Evolutionary conservation across 2,888 invertebrate genomes (phyloP), one percentile per base, ranked within the genome.

Genomic region (Julus scanicus): DNA sequence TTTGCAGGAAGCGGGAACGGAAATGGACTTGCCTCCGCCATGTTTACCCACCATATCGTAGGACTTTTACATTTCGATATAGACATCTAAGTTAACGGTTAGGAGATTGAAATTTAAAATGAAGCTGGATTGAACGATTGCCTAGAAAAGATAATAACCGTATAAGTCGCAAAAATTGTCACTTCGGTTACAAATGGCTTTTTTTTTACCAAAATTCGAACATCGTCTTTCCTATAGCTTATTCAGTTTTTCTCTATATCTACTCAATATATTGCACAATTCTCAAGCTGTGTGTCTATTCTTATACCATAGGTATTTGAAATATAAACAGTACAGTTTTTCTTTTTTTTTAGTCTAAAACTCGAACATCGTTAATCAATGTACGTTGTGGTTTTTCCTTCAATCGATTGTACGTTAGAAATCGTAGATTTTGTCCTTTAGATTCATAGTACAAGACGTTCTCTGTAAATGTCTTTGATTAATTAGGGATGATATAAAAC

Each of bases 1-100:
- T 71, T 20, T 71, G 63, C 63, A 20, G 63, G 63, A 71, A 71
- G 20, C 63, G 1, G 20, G 20, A 71, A 11, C 63, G 63, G 63
- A 71, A 71, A 71, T 71, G 63, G 63, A 71, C 63, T 63, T 71
- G 63, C 63, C 63, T 71, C 6, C 63, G n/a, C 20, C 63, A 71
- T 71, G 63, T 71, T 71, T 71, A 71, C 63, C 63, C 9, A 71
- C 63, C 63, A 71, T 71, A 71, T 71, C 20, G 9, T 71, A 5
- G 63, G 20, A 20, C n/a, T 71, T 44, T 20, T 71, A 71, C 63
- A 29, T 71, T 17, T 5, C 63, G 63, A 71, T 71, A 20, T 17
- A 71, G 63, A 5, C 63, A 9, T 20, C n/a, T 20, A 4, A n/a
- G 20, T 20, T 71, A 17, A 20, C 11, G 44, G 63, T 17, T 71